Percentiles rank a stretch among this genome's conserved stretches.
Conservation (phyloP, 2,113 vertebrate species). For the Corythornis vintsioides region DNA sequence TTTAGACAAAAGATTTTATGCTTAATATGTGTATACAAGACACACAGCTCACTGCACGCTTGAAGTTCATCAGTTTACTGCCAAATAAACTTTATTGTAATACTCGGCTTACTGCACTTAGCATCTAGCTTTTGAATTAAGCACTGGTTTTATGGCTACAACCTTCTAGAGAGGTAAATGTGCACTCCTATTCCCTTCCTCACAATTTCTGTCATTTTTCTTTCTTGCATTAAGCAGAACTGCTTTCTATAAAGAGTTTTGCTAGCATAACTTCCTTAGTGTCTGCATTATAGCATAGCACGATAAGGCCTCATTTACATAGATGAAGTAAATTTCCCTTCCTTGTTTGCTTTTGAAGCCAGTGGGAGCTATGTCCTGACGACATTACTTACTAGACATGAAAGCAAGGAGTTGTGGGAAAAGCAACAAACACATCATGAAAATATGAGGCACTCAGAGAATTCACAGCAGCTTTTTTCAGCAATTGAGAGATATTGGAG, state of each 20-base stretch:
- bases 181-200: background rate
- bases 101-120: conserved; percentile 2
- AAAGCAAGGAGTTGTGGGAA: background rate
- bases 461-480: background rate
- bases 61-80: conserved; percentile 49
- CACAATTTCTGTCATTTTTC: conserved; percentile 16
- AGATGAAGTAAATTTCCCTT: conserved; percentile 4
- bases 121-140: conserved; percentile 35
- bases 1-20: background rate
- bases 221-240: background rate
- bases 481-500: background rate
- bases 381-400: background rate
- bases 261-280: background rate
- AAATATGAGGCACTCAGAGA: background rate
- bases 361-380: background rate
- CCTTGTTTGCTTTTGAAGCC: background rate
- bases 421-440: background rate
- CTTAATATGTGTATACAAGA: background rate
- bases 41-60: background rate
- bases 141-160: background rate
- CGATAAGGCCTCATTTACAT: background rate
- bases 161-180: conserved; percentile 31
- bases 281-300: background rate
- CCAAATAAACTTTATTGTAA: conserved; percentile 50
- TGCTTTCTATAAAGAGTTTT: conserved; percentile 21